These are phyloP conservation scores for Phataginus tetradactyla DNA, from an alignment of 2,797 vertebrate species.

Conservation along the genomic window DNA sequence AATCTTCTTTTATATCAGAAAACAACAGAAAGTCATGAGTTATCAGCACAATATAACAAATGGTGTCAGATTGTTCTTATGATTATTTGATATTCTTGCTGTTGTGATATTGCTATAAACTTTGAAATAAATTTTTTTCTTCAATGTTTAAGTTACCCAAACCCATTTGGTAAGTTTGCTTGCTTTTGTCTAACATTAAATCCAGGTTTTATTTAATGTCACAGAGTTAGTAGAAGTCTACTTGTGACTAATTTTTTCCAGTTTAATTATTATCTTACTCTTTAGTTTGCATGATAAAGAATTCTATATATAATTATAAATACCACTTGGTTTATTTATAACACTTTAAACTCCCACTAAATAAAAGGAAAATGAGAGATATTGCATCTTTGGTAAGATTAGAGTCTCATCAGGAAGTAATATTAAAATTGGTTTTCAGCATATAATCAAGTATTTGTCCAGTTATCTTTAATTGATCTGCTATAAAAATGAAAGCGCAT, in stretches of 20 bases:
- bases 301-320: constrained; percentile 68
- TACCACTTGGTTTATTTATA: constrained; percentile 77
- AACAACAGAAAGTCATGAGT: neutral
- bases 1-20: neutral
- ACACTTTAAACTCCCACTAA: constrained; percentile 69
- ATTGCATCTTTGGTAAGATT: constrained; percentile 82
- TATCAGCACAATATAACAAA: neutral
- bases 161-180: neutral
- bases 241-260: neutral
- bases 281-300: constrained; percentile 74
- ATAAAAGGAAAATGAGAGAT: constrained; percentile 79
- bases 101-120: constrained; percentile 44
- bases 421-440: constrained; percentile 83
- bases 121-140: neutral
- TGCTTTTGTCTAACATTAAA: constrained; percentile 16
- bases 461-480: constrained; percentile 86
- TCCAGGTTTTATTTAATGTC: constrained; percentile 15
- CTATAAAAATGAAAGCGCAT: constrained; percentile 73
- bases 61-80: neutral
- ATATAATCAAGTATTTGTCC: constrained; percentile 82
- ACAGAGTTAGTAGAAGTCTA: constrained; percentile 2
- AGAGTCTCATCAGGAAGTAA: constrained; percentile 71
- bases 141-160: neutral
- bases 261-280: constrained; percentile 77
- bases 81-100: neutral